Percentiles rank a stretch among this genome's conserved stretches.
phyloP scores from a whole-genome alignment of 2,113 vertebrate genomes.

The Baryphthengus martii region DNA sequence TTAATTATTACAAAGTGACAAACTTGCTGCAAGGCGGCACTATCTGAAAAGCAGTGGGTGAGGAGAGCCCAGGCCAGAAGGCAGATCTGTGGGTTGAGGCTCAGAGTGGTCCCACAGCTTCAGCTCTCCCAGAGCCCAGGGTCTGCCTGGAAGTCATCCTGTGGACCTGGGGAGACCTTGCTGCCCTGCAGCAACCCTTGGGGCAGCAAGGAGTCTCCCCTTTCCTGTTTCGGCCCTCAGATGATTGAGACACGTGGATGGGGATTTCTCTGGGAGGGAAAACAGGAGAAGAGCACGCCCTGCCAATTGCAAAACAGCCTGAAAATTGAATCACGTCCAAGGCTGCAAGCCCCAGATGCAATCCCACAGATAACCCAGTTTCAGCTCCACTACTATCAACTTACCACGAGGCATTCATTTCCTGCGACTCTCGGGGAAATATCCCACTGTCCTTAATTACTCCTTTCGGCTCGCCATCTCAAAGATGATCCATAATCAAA shows the following conservation, averaged over 20 bases:
- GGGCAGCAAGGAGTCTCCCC: background rate
- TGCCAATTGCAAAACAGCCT: conserved; percentile 23
- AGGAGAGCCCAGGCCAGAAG: fast-evolving
- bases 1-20: background rate
- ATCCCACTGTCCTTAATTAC: conserved; percentile 53
- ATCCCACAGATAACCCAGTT: conserved; percentile 59
- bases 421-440: conserved; percentile 41
- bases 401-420: conserved; percentile 45
- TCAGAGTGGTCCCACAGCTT: fast-evolving
- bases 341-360: conserved; percentile 45
- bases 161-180: background rate
- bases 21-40: background rate
- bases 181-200: background rate
- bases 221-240: background rate
- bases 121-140: background rate
- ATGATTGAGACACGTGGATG: background rate
- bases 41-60: background rate
- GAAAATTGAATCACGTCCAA: conserved; percentile 47
- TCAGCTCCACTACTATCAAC: conserved; percentile 55
- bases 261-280: conserved; percentile 12
- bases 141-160: background rate
- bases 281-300: conserved; percentile 1
- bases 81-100: background rate
- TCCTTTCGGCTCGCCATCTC: background rate
- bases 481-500: conserved; percentile 16